Evolutionary conservation across 2,888 invertebrate species (phyloP).

Genomic region (Rutpela maculata): DNA sequence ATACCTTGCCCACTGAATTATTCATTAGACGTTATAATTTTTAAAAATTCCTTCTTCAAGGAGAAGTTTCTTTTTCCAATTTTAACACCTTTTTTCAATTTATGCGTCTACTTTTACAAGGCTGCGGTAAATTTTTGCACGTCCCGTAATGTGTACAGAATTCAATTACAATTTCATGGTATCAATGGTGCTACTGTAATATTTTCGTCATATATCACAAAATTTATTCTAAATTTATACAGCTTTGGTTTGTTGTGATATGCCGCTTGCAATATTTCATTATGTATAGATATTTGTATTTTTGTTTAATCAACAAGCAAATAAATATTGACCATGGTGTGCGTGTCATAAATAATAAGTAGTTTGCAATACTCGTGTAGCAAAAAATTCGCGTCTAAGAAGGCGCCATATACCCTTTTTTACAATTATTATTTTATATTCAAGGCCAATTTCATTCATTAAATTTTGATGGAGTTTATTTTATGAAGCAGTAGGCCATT

Average conservation of each 20-base stretch:
- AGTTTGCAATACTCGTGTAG: not conserved
- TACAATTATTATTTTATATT: conserved; percentile 36
- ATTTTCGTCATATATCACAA: not conserved
- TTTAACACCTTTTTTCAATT: conserved; percentile 40
- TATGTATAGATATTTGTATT: conserved; percentile 18
- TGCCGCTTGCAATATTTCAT: conserved; percentile 2
- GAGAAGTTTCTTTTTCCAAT: conserved; percentile 28
- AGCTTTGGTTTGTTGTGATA: conserved; percentile 1
- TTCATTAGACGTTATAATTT: conserved; percentile 21
- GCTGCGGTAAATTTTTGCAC: conserved; percentile 38
- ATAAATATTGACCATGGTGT: conserved; percentile 26
- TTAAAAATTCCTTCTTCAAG: conserved; percentile 32
- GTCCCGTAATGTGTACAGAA: conserved; percentile 30
- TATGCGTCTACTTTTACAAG: conserved; percentile 41
- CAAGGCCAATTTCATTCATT: conserved; percentile 38
- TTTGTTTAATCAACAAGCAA: not conserved
- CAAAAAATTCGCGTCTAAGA: conserved; percentile 39
- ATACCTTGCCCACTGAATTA: conserved; percentile 8
- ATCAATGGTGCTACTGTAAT: not conserved
- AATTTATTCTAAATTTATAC: conserved; percentile 17
- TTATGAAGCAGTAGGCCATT: not conserved
- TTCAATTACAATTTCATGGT: conserved; percentile 16
- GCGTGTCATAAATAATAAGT: conserved; percentile 20
- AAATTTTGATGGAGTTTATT: conserved; percentile 35
- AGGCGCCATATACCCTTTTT: conserved; percentile 43